These are phyloP conservation scores for Ormyrus pomaceus DNA, from an alignment of 2,888 invertebrate genomes.

Conservation along the genomic window DNA sequence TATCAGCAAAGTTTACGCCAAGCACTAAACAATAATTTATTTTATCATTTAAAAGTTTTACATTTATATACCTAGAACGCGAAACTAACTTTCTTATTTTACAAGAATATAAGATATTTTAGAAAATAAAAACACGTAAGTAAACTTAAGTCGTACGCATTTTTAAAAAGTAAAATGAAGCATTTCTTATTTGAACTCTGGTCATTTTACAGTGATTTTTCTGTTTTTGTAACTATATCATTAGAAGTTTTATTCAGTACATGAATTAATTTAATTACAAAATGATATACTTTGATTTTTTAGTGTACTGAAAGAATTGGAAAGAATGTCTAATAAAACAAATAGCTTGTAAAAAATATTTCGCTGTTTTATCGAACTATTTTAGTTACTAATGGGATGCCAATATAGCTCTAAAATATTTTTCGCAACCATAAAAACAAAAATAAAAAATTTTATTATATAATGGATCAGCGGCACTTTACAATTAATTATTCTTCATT, in stretches of 20 bases:
- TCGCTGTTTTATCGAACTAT: slow-evolving; percentile 28
- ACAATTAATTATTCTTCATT: not conserved
- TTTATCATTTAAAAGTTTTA: not conserved
- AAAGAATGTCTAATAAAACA: slow-evolving; percentile 5
- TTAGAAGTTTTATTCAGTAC: slow-evolving; percentile 27
- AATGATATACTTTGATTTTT: slow-evolving; percentile 5
- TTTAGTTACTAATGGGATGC: slow-evolving; percentile 1
- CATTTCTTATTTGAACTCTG: slow-evolving; percentile 15
- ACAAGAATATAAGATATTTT: not conserved
- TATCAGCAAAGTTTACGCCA: not conserved
- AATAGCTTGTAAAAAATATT: slow-evolving; percentile 47
- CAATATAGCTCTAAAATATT: slow-evolving; percentile 1
- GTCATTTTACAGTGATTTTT: slow-evolving; percentile 6
- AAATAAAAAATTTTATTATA: not conserved
- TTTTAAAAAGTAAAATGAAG: slow-evolving; percentile 18
- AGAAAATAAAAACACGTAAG: not conserved
- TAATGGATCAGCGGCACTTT: not conserved
- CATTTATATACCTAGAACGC: not conserved
- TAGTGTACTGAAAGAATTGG: slow-evolving; percentile 12
- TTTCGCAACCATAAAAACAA: not conserved
- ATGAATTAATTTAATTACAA: slow-evolving; percentile 16
- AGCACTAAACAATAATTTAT: too few species aligned
- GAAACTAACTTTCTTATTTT: slow-evolving; percentile 10
- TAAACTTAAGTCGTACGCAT: not conserved
- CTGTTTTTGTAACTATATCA: slow-evolving; percentile 13